Evolutionary conservation across 30 jellyfish, hydroid and myxozoan genomes (phyloP).

Genomic region (Catostylus mosaicus): DNA sequence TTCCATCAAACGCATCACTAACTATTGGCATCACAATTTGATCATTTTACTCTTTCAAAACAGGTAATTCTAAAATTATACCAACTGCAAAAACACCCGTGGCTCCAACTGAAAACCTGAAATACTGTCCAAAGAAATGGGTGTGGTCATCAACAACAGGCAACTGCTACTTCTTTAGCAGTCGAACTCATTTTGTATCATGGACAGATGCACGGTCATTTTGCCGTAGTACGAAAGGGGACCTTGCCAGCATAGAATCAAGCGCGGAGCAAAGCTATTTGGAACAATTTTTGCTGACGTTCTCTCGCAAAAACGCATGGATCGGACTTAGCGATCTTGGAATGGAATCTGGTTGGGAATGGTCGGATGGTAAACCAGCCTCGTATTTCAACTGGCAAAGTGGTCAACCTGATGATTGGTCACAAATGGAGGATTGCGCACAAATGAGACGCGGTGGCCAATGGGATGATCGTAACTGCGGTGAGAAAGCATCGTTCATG

Average conservation of each 20-base stretch:
- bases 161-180: constrained; percentile 82
- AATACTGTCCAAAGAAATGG: constrained; percentile 60
- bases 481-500: constrained; percentile 55
- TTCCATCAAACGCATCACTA: too few relatives aligned
- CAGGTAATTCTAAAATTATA: constrained; percentile 46
- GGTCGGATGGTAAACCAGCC: constrained; percentile 83
- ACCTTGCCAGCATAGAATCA: constrained; percentile 70
- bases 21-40: not conserved
- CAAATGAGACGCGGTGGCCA: constrained; percentile 47
- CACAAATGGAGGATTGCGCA: constrained; percentile 92
- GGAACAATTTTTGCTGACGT: constrained; percentile 46
- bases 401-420: constrained; percentile 88
- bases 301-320: constrained; percentile 33
- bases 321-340: constrained; percentile 84
- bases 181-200: constrained; percentile 21
- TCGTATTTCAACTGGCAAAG: constrained; percentile 65
- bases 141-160: constrained; percentile 67
- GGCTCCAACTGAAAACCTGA: constrained; percentile 64
- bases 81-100: constrained; percentile 49
- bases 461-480: constrained; percentile 89
- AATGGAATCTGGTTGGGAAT: constrained; percentile 79
- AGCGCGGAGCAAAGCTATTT: constrained; percentile 69
- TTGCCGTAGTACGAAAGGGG: constrained; percentile 80
- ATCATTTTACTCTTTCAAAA: not conserved
- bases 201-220: constrained; percentile 75